Evolutionary conservation across 2,888 invertebrate species (phyloP).

Genomic region (Proisotoma minuta): DNA sequence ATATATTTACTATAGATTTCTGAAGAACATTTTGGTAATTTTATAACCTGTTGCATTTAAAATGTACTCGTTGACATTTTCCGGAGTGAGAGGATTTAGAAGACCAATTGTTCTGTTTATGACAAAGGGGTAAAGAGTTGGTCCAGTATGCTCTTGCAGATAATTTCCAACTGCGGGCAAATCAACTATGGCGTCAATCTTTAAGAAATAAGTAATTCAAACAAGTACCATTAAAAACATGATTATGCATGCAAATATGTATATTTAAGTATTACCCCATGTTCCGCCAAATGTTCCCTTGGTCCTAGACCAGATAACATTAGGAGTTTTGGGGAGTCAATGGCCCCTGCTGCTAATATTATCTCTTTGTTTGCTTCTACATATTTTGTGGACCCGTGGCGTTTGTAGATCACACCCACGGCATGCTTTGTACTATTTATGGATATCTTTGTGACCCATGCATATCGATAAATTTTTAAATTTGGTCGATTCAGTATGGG

Average conservation of each 20-base stretch:
- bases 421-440: conserved; percentile 8
- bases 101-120: conserved; percentile 26
- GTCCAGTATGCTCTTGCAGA: conserved; percentile 31
- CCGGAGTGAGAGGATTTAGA: not conserved
- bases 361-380: conserved; percentile 26
- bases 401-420: conserved; percentile 26
- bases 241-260: not conserved
- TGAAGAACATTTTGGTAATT: too few species aligned
- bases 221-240: not conserved
- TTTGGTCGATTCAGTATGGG: conserved; percentile 21
- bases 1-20: not conserved
- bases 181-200: conserved; percentile 22
- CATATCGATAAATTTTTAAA: conserved; percentile 25
- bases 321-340: conserved; percentile 28
- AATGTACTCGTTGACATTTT: conserved; percentile 21
- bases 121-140: not conserved
- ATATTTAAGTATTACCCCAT: conserved; percentile 9
- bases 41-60: conserved; percentile 23
- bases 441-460: conserved; percentile 16
- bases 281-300: conserved; percentile 15
- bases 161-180: conserved; percentile 32
- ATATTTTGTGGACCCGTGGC: conserved; percentile 16
- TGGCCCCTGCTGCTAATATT: conserved; percentile 18
- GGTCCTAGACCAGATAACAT: conserved; percentile 30
- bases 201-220: not conserved